Conservation (phyloP, 2,113 vertebrate species). For the Heterotilapia buettikoferi region DNA sequence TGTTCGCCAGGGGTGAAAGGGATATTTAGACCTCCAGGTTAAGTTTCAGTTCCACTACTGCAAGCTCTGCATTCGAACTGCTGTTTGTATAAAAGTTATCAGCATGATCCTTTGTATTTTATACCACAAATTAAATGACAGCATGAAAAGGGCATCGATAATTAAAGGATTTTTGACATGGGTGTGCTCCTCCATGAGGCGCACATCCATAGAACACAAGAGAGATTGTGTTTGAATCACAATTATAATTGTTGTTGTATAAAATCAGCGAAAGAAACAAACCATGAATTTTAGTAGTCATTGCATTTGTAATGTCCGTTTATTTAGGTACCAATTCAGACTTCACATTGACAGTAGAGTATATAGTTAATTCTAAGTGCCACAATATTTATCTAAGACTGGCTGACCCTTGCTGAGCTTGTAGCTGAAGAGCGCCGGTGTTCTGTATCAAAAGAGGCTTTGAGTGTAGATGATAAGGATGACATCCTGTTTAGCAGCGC, state of each 20-base stretch:
- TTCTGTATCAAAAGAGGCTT: neutral
- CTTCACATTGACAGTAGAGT: neutral
- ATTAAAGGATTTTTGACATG: neutral
- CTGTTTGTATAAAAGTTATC: neutral
- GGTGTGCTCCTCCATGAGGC: neutral
- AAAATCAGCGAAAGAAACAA: neutral
- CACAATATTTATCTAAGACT: neutral
- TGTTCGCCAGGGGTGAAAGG: neutral
- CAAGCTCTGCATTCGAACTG: neutral
- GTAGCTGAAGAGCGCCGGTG: neutral
- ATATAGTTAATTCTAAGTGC: neutral
- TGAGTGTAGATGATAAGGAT: neutral
- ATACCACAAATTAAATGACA: neutral
- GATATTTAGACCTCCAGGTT: neutral
- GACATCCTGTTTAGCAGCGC: neutral
- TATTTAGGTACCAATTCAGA: neutral
- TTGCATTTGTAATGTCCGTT: neutral
- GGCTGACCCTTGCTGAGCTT: neutral
- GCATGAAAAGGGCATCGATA: neutral
- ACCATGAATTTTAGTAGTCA: neutral
- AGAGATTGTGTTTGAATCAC: neutral
- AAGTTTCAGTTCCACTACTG: neutral
- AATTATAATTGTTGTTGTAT: neutral
- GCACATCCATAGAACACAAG: neutral
- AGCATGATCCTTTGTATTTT: neutral